Conservation (phyloP, 1,140 invertebrate genomes). For the Bombus huntii region DNA sequence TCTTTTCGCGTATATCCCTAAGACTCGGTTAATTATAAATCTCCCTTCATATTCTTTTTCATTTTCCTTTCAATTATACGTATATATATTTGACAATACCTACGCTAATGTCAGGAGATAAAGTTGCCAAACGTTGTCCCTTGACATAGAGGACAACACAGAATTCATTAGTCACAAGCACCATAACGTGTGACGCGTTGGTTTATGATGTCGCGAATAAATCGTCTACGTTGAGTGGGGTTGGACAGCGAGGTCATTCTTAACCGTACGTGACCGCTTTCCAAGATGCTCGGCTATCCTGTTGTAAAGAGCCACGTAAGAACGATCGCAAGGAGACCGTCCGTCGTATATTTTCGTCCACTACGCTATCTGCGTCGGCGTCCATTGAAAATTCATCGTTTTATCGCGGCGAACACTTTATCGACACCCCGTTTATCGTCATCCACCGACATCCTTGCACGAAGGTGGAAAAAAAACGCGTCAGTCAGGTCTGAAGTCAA, state of each 20-base stretch:
- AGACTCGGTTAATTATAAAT: no score
- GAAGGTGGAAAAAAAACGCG: conserved; percentile 9
- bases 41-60: no score
- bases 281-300: conserved; percentile 56
- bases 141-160: conserved; percentile 1
- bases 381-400: conserved; percentile 68
- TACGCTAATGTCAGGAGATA: not conserved
- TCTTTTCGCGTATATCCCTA: no score
- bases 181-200: conserved; percentile 64
- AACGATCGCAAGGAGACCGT: conserved; percentile 37
- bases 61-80: not conserved
- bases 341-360: conserved; percentile 44
- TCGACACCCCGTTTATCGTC: conserved; percentile 55
- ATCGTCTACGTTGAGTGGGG: conserved; percentile 71
- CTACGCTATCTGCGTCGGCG: conserved; percentile 18
- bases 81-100: not conserved
- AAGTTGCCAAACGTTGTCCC: not conserved
- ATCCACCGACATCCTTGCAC: conserved; percentile 12
- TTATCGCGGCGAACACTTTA: conserved; percentile 56
- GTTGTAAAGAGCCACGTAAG: conserved; percentile 43
- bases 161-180: conserved; percentile 73
- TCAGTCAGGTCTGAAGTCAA: not conserved
- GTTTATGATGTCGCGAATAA: conserved; percentile 72
- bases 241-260: conserved; percentile 66
- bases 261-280: conserved; percentile 74